phyloP scores from a whole-genome alignment of 2,113 vertebrate genomes.

The Hirundichthys speculiger region DNA sequence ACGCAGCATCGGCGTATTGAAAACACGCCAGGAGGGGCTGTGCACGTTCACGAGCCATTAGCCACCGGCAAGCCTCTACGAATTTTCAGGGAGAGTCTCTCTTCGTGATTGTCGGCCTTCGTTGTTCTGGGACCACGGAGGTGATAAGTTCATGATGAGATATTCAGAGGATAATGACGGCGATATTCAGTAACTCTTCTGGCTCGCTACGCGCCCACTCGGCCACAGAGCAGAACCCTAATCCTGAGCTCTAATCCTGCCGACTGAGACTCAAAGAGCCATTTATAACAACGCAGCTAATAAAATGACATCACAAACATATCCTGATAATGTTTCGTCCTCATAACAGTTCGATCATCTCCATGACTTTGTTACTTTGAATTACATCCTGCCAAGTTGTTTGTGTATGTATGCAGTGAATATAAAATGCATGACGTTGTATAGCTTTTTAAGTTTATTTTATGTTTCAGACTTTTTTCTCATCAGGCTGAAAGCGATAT shows the following conservation, averaged over 20 bases:
- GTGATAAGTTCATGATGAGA: slow-evolving; percentile 65
- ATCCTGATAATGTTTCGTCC: slow-evolving; percentile 36
- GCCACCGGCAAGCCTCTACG: no score
- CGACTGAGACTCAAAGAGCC: slow-evolving; percentile 56
- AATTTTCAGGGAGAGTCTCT: not conserved
- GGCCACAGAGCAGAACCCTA: slow-evolving; percentile 57
- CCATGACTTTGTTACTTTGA: slow-evolving; percentile 11
- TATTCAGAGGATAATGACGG: slow-evolving; percentile 68
- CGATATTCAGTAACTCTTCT: slow-evolving; percentile 61
- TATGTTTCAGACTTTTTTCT: not conserved
- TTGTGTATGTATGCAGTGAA: slow-evolving; percentile 3
- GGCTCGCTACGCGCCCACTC: slow-evolving; percentile 52
- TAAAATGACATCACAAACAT: slow-evolving; percentile 22
- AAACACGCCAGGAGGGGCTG: no score
- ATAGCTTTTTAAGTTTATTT: not conserved
- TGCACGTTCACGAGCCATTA: no score
- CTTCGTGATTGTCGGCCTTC: not conserved
- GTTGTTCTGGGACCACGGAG: slow-evolving; percentile 35
- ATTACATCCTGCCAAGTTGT: slow-evolving; percentile 7
- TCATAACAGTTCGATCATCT: no score
- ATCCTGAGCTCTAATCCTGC: slow-evolving; percentile 67
- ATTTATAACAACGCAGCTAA: slow-evolving; percentile 58
- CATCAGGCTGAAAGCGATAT: not conserved
- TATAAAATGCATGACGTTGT: not conserved
- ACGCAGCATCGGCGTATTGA: no score